These are phyloP conservation scores for Chiroxiphia lanceolata DNA, from an alignment of 2,797 vertebrate species.

Conservation along the genomic window DNA sequence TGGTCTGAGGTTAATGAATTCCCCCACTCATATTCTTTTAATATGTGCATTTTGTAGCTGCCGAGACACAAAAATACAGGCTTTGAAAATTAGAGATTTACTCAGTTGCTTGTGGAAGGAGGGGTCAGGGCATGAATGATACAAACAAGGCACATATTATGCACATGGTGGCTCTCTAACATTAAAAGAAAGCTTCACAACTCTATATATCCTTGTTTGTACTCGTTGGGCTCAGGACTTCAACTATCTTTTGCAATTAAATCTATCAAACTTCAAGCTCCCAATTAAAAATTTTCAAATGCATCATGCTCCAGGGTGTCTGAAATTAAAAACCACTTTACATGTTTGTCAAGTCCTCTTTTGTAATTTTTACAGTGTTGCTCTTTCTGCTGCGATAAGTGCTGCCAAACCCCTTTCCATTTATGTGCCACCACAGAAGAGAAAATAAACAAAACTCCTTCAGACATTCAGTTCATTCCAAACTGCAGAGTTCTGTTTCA, in stretches of 20 bases:
- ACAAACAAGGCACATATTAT: neutral
- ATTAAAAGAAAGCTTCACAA: slow-evolving; percentile 47
- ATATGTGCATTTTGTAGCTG: neutral
- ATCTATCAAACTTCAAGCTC: slow-evolving; percentile 57
- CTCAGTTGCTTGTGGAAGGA: neutral
- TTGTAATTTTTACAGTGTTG: slow-evolving; percentile 30
- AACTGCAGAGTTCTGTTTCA: neutral
- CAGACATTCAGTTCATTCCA: neutral
- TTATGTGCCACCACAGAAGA: neutral
- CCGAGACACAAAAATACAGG: neutral
- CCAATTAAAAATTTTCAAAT: slow-evolving; percentile 59
- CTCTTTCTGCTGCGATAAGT: slow-evolving; percentile 45
- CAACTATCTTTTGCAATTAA: slow-evolving; percentile 58
- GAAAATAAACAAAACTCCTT: slow-evolving; percentile 2
- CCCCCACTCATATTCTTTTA: neutral
- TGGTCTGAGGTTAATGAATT: neutral
- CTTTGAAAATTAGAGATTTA: neutral
- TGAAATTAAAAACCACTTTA: slow-evolving; percentile 55
- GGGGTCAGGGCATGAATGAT: neutral
- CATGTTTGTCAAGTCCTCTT: slow-evolving; percentile 48
- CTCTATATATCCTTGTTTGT: neutral
- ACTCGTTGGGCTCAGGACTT: slow-evolving; percentile 7
- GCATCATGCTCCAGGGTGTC: slow-evolving; percentile 51
- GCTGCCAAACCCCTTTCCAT: slow-evolving; percentile 34
- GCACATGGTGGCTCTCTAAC: slow-evolving; percentile 58